Base-by-base conservation (phyloP, 1,140 invertebrate species). In the Myzus persicae region DNA sequence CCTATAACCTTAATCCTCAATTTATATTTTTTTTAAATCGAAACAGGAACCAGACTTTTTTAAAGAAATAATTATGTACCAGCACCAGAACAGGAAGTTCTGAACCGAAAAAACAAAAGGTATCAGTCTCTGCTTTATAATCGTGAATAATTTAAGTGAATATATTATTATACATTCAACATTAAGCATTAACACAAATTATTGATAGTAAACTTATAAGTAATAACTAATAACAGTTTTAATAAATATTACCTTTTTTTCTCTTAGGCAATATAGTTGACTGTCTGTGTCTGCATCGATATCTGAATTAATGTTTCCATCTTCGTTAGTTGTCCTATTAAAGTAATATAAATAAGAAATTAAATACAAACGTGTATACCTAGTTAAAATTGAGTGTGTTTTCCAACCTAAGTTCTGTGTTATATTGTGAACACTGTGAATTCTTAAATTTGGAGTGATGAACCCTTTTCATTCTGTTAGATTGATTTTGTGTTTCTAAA, bases 391-490 rank as follows among this genome's bases (percentile, higher is more conserved):
- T 59, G 5, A 0, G 20, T 26, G 3, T 36, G 8, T 6, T 59
- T 40, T 81, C 31, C 4, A 38, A 92, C 91, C 76, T 82, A 26
- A 31, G 81, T 48, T 51, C 24, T 51, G 22, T 40, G 26, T 38
- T 26, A 31, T 46, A n/a, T n/a, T n/a, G 54, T 38, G 1, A 82
- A 46, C 31, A n/a, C 26, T 46, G 67, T 9, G 38, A 90, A 40
- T 59, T 59, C 8, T 8, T 59, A 1, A 26, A 26, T 48, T 84
- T 93, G 20, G 44, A 18, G 20, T 93, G 91, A 84, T 93, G 91
- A 31, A 93, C 91, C 42, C 40, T 84, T 51, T 40, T 84, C 76
- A 48, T 93, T 31, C 46, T 85, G 67, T 93, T 93, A 2, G 76
- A 38, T 0, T 48, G 46, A 82, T 38, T 6, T 31, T 40, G 44